Evolutionary conservation across 2,888 invertebrate species (phyloP), one percentile per base, ranked within the genome.

Genomic region (Salpingus planirostris): DNA sequence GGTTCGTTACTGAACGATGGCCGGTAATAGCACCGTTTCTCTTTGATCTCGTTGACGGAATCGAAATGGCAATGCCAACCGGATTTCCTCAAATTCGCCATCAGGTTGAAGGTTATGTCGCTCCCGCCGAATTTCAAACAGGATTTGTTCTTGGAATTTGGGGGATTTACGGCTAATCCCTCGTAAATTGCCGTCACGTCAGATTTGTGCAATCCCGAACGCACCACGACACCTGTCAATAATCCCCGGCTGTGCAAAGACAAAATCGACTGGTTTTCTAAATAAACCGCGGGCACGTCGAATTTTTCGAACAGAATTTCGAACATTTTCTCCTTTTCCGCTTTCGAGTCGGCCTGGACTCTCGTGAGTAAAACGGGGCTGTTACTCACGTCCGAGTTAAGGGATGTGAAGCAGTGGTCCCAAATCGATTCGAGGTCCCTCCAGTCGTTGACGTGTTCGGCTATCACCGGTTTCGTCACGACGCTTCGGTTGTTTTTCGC

Each of bases 301-400:
- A 40, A 46, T 22, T 42, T 36, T 35, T 44, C 44, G 33, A 44
- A 44, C 14, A 42, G 11, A 6, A 46, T 36, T 27, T 46, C 41
- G 2, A 40, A 40, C 2, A 42, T 30, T 36, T 42, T 46, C 22
- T 46, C 43, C 6, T 32, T 41, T n/a, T 42, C 34, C 22, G 26
- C 21, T 33, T 39, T 44, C 1, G 41, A 33, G 29, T 36, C 38
- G 21, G 38, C 34, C 7, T 33, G 28, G 2, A 33, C 29, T 22
- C 40, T 38, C 6, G 37, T 40, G 2, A 45, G 15, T 7, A 45
- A 21, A 4, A 43, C 28, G 2, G 39, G 36, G 15, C 42, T 37
- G 6, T 39, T 33, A 22, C 31, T 23, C 4, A 37, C 24, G 8
- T 27, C 32, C 11, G 25, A 21, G n/a, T 35, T 37, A 4, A 42